A percentile compares a stretch with the other conserved stretches of the same genome.
Conservation (phyloP, 2,888 invertebrate genomes). For the Sinohyriopsis cumingii region DNA sequence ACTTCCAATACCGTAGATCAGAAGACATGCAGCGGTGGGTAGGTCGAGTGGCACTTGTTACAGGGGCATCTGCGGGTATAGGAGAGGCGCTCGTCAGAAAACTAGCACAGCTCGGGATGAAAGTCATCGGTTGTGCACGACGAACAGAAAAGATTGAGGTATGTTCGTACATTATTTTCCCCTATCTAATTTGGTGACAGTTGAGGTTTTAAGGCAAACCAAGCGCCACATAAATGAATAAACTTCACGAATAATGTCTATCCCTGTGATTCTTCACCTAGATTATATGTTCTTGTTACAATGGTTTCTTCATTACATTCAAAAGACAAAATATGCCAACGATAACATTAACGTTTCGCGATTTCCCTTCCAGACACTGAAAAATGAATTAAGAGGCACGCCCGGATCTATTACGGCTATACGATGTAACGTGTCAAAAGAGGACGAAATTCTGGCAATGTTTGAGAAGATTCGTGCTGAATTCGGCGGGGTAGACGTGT, state of each 20-base stretch:
- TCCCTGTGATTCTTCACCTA: no score
- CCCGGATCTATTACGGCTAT: conserved; percentile 51
- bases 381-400: conserved; percentile 30
- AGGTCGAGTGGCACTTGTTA: conserved; percentile 64
- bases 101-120: conserved; percentile 72
- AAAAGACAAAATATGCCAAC: no score
- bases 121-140: conserved; percentile 76
- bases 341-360: background rate
- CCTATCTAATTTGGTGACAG: no score
- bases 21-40: conserved; percentile 63
- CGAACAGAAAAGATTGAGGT: conserved; percentile 73
- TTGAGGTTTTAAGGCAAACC: no score
- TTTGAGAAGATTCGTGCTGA: conserved; percentile 74
- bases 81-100: conserved; percentile 52
- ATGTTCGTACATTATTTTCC: background rate
- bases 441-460: conserved; percentile 75
- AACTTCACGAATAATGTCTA: no score
- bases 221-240: no score
- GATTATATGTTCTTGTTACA: no score
- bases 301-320: no score
- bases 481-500: conserved; percentile 76
- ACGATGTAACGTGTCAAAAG: conserved; percentile 75
- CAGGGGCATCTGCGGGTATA: conserved; percentile 65
- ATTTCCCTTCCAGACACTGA: conserved; percentile 25
- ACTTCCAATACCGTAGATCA: no score